Evolutionary conservation across 2,888 invertebrate genomes (phyloP).

Genomic region (Cerceris rybyensis): DNA sequence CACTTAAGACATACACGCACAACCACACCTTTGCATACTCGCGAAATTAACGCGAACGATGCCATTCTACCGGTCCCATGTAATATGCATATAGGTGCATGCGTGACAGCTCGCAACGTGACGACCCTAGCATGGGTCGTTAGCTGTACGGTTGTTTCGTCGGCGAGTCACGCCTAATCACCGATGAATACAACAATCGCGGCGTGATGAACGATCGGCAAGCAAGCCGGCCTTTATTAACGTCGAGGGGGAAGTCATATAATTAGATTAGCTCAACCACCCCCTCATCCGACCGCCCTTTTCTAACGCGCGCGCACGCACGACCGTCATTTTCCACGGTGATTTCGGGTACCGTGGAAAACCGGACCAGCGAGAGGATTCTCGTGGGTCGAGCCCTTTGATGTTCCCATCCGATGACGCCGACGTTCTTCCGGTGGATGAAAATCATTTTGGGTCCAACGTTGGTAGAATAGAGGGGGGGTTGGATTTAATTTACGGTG

Average conservation of each 20-base stretch:
- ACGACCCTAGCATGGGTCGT: slow-evolving; percentile 63
- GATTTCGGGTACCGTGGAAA: slow-evolving; percentile 47
- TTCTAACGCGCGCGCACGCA: slow-evolving; percentile 3
- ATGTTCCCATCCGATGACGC: slow-evolving; percentile 51
- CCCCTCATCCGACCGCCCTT: no score
- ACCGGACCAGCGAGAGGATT: slow-evolving; percentile 14
- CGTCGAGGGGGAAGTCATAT: slow-evolving; percentile 61
- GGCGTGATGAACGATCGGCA: slow-evolving; percentile 72
- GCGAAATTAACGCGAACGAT: slow-evolving; percentile 48
- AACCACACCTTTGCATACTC: slow-evolving; percentile 19
- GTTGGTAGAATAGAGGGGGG: slow-evolving; percentile 20
- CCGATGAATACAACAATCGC: slow-evolving; percentile 74
- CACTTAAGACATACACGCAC: background rate
- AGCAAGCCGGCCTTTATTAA: slow-evolving; percentile 70
- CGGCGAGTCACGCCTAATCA: slow-evolving; percentile 71
- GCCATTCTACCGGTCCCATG: slow-evolving; percentile 33
- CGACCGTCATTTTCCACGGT: slow-evolving; percentile 61
- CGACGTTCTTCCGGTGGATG: slow-evolving; percentile 55
- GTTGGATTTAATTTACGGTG: slow-evolving; percentile 58
- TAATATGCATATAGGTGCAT: slow-evolving; percentile 64
- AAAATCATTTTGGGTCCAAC: slow-evolving; percentile 55
- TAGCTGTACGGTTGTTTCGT: slow-evolving; percentile 70
- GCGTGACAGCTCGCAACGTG: slow-evolving; percentile 59
- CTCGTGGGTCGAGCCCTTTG: slow-evolving; percentile 51
- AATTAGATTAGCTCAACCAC: slow-evolving; percentile 69